Evolutionary conservation across 2,113 vertebrate genomes (phyloP).

Genomic region (Halcyon senegalensis): DNA sequence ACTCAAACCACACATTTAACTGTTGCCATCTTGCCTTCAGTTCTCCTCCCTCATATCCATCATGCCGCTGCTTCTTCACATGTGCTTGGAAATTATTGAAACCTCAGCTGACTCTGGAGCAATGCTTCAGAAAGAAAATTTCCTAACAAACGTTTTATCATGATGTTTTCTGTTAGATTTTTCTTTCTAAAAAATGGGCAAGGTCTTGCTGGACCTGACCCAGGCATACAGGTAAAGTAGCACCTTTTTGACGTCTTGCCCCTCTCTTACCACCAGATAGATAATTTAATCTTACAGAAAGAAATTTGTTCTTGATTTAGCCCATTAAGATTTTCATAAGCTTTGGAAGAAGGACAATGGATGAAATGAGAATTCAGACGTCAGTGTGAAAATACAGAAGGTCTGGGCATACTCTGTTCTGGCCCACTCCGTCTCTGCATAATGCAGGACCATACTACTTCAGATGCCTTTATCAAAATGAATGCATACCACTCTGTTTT

Average conservation of each 20-base stretch:
- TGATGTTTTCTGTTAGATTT: not conserved
- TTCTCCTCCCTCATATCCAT: not conserved
- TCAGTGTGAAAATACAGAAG: not conserved
- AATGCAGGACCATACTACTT: not conserved
- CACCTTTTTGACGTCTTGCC: not conserved
- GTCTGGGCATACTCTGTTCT: not conserved
- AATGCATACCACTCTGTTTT: not conserved
- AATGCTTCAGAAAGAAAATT: not conserved
- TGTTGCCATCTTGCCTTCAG: not conserved
- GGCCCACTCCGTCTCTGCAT: not conserved
- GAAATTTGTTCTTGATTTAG: not conserved
- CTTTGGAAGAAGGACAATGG: not conserved
- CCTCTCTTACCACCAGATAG: not conserved
- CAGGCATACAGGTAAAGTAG: not conserved
- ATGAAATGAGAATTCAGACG: not conserved
- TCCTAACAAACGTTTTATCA: not conserved
- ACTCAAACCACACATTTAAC: conserved; percentile 39
- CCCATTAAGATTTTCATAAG: not conserved
- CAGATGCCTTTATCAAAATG: not conserved
- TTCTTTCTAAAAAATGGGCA: not conserved
- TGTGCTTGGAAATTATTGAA: not conserved
- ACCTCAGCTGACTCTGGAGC: not conserved
- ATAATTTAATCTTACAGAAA: not conserved
- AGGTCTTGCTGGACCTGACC: not conserved
- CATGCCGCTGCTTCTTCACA: not conserved